Percentiles rank a stretch among this genome's conserved stretches.
Conservation (phyloP, 2,113 vertebrate genomes). For the Brachionichthys hirsutus region DNA sequence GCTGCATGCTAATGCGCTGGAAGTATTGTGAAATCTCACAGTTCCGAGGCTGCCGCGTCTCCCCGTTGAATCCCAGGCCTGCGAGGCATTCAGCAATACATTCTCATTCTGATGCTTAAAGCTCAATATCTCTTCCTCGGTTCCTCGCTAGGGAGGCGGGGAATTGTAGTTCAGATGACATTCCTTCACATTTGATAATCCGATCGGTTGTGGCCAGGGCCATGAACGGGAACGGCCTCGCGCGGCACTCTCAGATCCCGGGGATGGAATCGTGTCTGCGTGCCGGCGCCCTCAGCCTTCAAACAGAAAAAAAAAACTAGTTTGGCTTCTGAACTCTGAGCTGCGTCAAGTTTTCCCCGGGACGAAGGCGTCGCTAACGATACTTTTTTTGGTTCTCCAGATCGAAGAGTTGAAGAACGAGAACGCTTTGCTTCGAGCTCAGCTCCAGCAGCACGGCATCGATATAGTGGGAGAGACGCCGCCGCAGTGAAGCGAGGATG, state of each 20-base stretch:
- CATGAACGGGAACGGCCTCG: conserved; percentile 28
- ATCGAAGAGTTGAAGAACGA: conserved; percentile 89
- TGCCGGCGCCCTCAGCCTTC: conserved; percentile 16
- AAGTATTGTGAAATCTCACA: conserved; percentile 57
- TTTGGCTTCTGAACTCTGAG: conserved; percentile 42
- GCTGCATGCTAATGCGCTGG: conserved; percentile 62
- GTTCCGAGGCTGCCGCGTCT: conserved; percentile 36
- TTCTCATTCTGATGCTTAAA: conserved; percentile 58
- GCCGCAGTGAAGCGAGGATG: conserved; percentile 73
- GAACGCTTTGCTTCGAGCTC: conserved; percentile 83
- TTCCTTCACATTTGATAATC: conserved; percentile 54
- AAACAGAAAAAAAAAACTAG: conserved; percentile 38
- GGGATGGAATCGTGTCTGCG: conserved; percentile 27
- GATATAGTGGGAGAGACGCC: conserved; percentile 79
- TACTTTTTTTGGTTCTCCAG: conserved; percentile 63
- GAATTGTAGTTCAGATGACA: conserved; percentile 53
- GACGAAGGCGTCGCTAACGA: conserved; percentile 36
- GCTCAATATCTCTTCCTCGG: conserved; percentile 42
- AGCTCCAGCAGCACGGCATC: conserved; percentile 86
- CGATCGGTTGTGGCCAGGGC: conserved; percentile 48
- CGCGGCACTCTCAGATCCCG: conserved; percentile 38
- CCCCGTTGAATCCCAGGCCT: conserved; percentile 43
- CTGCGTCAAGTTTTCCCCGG: conserved; percentile 22
- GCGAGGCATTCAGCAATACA: conserved; percentile 42
- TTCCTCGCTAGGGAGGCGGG: conserved; percentile 22